phyloP scores from a whole-genome alignment of 2,113 vertebrate species.

The Suncus etruscus region DNA sequence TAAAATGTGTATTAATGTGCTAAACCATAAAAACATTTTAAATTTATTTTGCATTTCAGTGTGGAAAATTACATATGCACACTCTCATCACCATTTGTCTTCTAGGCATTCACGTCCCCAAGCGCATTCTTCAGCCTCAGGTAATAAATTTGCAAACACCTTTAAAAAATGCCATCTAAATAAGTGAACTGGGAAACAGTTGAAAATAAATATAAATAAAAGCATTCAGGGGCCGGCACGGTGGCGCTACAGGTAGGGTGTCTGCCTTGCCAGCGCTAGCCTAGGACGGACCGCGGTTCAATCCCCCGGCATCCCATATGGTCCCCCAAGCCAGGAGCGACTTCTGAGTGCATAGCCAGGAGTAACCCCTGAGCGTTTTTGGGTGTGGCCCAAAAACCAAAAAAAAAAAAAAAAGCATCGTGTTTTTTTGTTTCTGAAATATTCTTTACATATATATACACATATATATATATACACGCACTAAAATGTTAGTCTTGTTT shows the following conservation, averaged over 20 bases:
- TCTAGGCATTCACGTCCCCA: constrained; percentile 81
- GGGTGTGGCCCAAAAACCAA: too few species aligned
- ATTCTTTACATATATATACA: background rate
- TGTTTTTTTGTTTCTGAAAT: background rate
- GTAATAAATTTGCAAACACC: constrained; percentile 78
- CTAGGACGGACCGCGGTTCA: too few species aligned
- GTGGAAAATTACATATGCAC: constrained; percentile 75
- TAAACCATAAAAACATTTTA: background rate
- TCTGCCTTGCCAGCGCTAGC: too few species aligned
- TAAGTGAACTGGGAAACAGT: background rate
- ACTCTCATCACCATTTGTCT: constrained; percentile 79
- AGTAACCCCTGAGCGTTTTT: too few species aligned
- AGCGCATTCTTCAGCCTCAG: constrained; percentile 86
- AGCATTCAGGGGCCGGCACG: too few species aligned
- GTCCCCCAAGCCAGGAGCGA: too few species aligned
- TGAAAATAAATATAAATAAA: background rate
- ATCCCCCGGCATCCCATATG: too few species aligned
- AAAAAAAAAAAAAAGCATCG: too few species aligned
- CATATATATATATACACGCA: too few species aligned
- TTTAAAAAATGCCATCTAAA: background rate
- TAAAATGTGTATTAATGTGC: background rate
- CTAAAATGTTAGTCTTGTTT: background rate
- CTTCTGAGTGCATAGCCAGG: too few species aligned
- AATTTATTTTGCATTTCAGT: constrained; percentile 79
- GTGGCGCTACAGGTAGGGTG: too few species aligned